Percentiles rank a stretch among this genome's conserved stretches.
phyloP scores from a whole-genome alignment of 2,113 vertebrate genomes.

The Phycodurus eques region DNA sequence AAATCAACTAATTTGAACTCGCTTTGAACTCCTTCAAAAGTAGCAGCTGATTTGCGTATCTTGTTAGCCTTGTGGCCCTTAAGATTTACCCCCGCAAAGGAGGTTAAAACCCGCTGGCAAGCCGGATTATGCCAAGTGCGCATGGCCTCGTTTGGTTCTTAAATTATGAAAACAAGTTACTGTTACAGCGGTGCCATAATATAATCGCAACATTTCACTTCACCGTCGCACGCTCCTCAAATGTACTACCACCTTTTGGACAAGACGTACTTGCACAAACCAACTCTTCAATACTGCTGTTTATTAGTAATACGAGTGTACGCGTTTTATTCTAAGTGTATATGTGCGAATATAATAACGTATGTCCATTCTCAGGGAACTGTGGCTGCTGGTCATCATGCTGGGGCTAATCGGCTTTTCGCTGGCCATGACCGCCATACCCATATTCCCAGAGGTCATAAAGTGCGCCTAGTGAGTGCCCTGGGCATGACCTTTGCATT shows the following conservation, averaged over 20 bases:
- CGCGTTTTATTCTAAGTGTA: background rate
- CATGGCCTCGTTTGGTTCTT: background rate
- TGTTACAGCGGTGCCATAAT: background rate
- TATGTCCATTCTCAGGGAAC: constrained; percentile 73
- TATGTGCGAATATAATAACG: background rate
- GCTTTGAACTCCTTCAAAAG: background rate
- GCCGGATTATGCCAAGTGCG: background rate
- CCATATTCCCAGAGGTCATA: constrained; percentile 88
- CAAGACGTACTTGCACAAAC: too few species aligned
- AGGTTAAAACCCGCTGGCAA: background rate
- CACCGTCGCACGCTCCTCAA: background rate
- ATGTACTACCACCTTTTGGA: background rate
- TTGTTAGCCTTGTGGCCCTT: background rate
- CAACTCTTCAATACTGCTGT: background rate
- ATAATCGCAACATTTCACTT: background rate
- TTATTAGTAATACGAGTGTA: too few species aligned
- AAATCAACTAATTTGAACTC: too few species aligned
- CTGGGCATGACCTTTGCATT: background rate
- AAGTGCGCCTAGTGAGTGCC: constrained; percentile 84
- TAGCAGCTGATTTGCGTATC: background rate
- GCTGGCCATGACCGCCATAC: constrained; percentile 83
- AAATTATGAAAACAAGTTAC: background rate
- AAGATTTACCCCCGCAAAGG: background rate
- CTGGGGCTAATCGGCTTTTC: constrained; percentile 84
- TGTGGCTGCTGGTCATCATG: constrained; percentile 86